These are phyloP conservation scores for Ciconia nigra DNA, from an alignment of 2,797 vertebrate species.

Conservation along the genomic window DNA sequence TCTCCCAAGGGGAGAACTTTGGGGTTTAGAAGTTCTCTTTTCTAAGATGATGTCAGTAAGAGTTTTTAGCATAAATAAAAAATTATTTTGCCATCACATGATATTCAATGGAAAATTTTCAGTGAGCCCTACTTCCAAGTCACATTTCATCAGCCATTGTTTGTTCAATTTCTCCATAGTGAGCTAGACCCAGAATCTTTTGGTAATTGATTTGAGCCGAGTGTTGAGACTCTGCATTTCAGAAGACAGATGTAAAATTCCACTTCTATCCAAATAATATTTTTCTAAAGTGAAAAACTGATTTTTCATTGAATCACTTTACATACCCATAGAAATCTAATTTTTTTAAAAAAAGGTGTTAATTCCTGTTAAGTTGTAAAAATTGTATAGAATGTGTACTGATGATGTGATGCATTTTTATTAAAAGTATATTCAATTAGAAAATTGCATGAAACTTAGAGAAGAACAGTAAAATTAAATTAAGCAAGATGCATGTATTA, in stretches of 20 bases:
- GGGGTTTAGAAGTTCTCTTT: background rate
- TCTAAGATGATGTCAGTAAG: background rate
- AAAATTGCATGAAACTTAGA: background rate
- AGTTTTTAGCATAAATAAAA: conserved; percentile 2
- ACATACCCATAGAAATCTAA: background rate
- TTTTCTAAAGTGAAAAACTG: background rate
- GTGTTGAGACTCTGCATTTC: rapidly evolving
- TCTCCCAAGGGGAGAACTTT: background rate
- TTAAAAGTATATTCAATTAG: background rate
- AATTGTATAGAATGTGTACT: background rate
- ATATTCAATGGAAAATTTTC: conserved; percentile 1
- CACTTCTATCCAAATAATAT: background rate
- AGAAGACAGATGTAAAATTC: background rate
- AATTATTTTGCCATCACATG: background rate
- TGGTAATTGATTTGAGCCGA: background rate
- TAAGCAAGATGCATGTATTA: background rate
- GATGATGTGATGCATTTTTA: background rate
- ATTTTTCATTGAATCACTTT: background rate
- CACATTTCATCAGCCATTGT: background rate
- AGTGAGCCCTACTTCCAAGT: background rate
- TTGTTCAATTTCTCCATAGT: background rate
- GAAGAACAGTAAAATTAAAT: conserved; percentile 32
- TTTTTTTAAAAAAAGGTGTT: background rate
- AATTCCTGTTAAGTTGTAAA: background rate
- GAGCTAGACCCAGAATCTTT: background rate